Evolutionary conservation across 2,113 vertebrate genomes (phyloP).

Genomic region (Excalfactoria chinensis): DNA sequence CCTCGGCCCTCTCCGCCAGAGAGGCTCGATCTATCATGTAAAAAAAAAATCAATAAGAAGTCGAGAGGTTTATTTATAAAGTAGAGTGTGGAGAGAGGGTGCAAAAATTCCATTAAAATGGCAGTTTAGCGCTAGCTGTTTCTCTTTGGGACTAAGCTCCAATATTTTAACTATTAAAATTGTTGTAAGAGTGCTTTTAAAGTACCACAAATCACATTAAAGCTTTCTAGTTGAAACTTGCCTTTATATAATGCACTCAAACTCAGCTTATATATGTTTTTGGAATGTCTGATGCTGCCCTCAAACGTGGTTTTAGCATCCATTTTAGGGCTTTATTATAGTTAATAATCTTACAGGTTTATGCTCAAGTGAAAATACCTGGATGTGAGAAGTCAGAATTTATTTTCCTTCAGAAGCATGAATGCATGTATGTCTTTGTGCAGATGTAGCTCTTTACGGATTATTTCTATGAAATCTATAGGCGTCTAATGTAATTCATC

Average conservation of each 20-base stretch:
- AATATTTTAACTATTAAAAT: slow-evolving; percentile 67
- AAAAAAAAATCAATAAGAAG: slow-evolving; percentile 68
- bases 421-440: background rate
- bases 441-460: background rate
- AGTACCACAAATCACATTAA: slow-evolving; percentile 55
- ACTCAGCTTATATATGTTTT: slow-evolving; percentile 37
- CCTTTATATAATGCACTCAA: slow-evolving; percentile 31
- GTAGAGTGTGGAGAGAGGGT: slow-evolving; percentile 24
- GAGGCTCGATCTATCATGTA: slow-evolving; percentile 63
- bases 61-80: slow-evolving; percentile 71
- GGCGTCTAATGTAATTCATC: background rate
- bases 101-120: slow-evolving; percentile 64
- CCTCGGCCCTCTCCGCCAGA: slow-evolving; percentile 36
- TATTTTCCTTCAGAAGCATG: background rate
- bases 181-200: slow-evolving; percentile 55
- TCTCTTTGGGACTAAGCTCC: slow-evolving; percentile 51
- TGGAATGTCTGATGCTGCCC: slow-evolving; percentile 33
- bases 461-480: slow-evolving; percentile 11
- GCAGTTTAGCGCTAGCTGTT: slow-evolving; percentile 33
- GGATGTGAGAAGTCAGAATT: slow-evolving; percentile 20
- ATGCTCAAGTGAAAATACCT: background rate
- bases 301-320: slow-evolving; percentile 38
- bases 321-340: slow-evolving; percentile 44
- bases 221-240: slow-evolving; percentile 56
- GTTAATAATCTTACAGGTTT: slow-evolving; percentile 43